These are phyloP conservation scores for Acanthopagrus latus DNA, from an alignment of 2,797 vertebrate species.

Conservation along the genomic window DNA sequence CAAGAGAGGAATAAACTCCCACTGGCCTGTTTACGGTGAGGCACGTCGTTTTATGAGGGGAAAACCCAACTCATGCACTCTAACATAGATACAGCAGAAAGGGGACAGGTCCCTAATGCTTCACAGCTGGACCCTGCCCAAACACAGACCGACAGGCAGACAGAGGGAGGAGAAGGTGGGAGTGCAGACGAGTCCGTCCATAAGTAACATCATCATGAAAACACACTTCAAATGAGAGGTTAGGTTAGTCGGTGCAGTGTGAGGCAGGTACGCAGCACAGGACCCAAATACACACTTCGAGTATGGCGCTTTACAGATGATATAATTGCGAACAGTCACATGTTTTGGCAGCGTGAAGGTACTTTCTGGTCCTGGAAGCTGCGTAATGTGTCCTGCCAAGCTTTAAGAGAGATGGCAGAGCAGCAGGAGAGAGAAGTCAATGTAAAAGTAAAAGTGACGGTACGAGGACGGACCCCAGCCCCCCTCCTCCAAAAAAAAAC, in stretches of 20 bases:
- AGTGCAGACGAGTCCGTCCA: conserved; percentile 14
- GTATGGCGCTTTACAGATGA: conserved; percentile 20
- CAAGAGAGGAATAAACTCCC: conserved; percentile 74
- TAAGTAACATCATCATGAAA: conserved; percentile 28
- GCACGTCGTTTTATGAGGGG: conserved; percentile 81
- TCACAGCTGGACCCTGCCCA: conserved; percentile 83
- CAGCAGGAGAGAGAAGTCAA: conserved; percentile 24
- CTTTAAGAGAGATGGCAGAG: conserved; percentile 28
- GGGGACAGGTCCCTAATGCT: conserved; percentile 84
- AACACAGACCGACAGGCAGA: conserved; percentile 18
- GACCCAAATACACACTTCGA: not conserved
- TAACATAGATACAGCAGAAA: conserved; percentile 81
- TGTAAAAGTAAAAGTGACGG: conserved; percentile 41
- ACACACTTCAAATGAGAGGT: not conserved
- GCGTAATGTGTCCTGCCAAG: conserved; percentile 24
- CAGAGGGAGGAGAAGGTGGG: not conserved
- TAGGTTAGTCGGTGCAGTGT: not conserved
- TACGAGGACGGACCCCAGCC: conserved; percentile 40
- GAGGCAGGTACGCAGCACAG: not conserved
- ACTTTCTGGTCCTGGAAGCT: conserved; percentile 26
- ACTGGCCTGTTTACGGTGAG: conserved; percentile 72
- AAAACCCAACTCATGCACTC: conserved; percentile 85
- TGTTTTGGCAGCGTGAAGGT: conserved; percentile 26
- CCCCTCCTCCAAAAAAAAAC: conserved; percentile 30
- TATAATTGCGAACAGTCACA: conserved; percentile 11